Conservation (phyloP, 2,888 invertebrate genomes). For the Lithophane ornitopus region DNA sequence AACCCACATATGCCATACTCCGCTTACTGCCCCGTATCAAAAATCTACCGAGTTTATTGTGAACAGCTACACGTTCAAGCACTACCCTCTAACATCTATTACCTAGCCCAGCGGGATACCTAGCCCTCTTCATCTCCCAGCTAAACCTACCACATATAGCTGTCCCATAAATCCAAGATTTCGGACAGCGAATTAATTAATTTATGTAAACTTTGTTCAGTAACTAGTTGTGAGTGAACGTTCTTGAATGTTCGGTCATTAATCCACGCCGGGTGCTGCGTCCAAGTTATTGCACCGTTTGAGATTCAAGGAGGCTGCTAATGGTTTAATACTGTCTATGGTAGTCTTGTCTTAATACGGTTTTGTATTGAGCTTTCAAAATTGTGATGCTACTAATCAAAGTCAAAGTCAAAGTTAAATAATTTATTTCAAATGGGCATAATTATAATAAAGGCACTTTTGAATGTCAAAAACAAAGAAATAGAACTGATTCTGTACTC, state of each 20-base stretch:
- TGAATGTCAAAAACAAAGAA: too few relatives aligned
- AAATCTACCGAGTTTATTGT: neutral
- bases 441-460: too few relatives aligned
- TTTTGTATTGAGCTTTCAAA: constrained; percentile 4
- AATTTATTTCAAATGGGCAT: too few relatives aligned
- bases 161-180: constrained; percentile 59
- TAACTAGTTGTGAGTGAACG: constrained; percentile 42
- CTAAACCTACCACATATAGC: constrained; percentile 20
- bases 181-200: constrained; percentile 61
- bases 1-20: neutral
- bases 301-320: constrained; percentile 17
- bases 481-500: too few relatives aligned
- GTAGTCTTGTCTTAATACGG: neutral
- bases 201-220: constrained; percentile 57
- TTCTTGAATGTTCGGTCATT: constrained; percentile 58
- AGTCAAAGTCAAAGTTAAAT: too few relatives aligned
- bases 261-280: constrained; percentile 47
- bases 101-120: constrained; percentile 12
- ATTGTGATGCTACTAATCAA: too few relatives aligned
- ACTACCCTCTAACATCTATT: neutral
- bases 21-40: neutral
- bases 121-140: constrained; percentile 2
- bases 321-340: constrained; percentile 12
- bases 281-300: constrained; percentile 44
- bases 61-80: neutral